phyloP scores from a whole-genome alignment of 2,888 invertebrate genomes.

The Acanthosoma haemorrhoidale region DNA sequence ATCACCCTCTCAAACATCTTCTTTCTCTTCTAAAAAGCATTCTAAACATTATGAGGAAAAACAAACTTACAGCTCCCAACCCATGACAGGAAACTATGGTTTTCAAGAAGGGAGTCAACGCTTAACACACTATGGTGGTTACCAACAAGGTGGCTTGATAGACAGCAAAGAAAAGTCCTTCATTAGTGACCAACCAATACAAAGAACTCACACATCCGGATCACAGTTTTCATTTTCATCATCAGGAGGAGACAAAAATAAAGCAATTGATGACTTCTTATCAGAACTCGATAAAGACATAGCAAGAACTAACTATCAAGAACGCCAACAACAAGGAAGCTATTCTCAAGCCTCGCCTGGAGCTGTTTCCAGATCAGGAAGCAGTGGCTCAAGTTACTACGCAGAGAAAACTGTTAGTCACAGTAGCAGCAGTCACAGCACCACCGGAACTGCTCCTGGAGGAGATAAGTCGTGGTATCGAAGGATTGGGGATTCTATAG shows the following conservation, averaged over 20 bases:
- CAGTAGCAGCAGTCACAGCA: not conserved
- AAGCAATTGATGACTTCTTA: constrained; percentile 28
- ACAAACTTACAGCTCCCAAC: not conserved
- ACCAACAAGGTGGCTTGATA: not conserved
- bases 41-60: not conserved
- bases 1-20: not conserved
- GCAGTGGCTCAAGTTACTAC: not conserved
- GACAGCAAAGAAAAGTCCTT: not conserved
- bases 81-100: not conserved
- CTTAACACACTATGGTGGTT: not conserved
- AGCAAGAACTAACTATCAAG: constrained; percentile 43
- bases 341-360: constrained; percentile 1
- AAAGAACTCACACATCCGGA: not conserved
- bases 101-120: not conserved
- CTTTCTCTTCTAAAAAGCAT: constrained; percentile 20
- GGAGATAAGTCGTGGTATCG: constrained; percentile 45
- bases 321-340: constrained; percentile 40
- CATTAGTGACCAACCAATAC: not conserved
- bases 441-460: constrained; percentile 38
- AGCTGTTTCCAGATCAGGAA: constrained; percentile 16
- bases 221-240: not conserved
- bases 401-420: constrained; percentile 5
- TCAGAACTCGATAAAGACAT: constrained; percentile 41
- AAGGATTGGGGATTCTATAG: constrained; percentile 52
- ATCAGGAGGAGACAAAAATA: not conserved